phyloP scores from a whole-genome alignment of 2,888 invertebrate species.

The Cosmia trapezina region DNA sequence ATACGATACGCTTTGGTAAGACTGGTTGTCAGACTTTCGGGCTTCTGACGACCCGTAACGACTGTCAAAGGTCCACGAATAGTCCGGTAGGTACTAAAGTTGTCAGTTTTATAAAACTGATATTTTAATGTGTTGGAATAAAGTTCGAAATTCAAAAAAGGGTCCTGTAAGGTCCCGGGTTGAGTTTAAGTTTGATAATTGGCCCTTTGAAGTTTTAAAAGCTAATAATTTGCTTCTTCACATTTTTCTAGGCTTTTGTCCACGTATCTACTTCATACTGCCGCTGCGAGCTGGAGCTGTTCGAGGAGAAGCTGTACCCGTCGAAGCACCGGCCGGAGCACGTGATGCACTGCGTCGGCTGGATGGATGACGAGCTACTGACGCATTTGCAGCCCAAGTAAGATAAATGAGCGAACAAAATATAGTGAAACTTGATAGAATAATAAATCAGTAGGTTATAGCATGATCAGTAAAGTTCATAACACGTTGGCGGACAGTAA shows the following conservation, averaged over 20 bases:
- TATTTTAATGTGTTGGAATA: too few relatives aligned
- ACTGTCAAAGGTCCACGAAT: not conserved
- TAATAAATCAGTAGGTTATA: not conserved
- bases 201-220: not conserved
- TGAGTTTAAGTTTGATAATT: not conserved
- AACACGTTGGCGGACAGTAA: too few relatives aligned
- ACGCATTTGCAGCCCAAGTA: slow-evolving; percentile 92
- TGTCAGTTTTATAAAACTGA: too few relatives aligned
- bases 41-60: too few relatives aligned
- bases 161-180: too few relatives aligned
- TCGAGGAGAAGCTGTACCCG: slow-evolving; percentile 96
- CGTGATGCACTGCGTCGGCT: slow-evolving; percentile 92
- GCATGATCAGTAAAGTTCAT: not conserved
- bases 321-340: slow-evolving; percentile 91
- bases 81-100: too few relatives aligned
- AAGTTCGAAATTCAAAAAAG: too few relatives aligned
- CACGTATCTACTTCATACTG: slow-evolving; percentile 98
- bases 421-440: not conserved
- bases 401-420: slow-evolving; percentile 28
- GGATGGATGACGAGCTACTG: slow-evolving; percentile 92
- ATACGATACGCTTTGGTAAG: too few relatives aligned
- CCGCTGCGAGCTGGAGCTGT: slow-evolving; percentile 94
- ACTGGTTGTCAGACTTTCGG: too few relatives aligned
- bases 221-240: not conserved
- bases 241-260: slow-evolving; percentile 91